phyloP scores from a whole-genome alignment of 2,888 invertebrate genomes.

The Watsonalla cultraria region DNA sequence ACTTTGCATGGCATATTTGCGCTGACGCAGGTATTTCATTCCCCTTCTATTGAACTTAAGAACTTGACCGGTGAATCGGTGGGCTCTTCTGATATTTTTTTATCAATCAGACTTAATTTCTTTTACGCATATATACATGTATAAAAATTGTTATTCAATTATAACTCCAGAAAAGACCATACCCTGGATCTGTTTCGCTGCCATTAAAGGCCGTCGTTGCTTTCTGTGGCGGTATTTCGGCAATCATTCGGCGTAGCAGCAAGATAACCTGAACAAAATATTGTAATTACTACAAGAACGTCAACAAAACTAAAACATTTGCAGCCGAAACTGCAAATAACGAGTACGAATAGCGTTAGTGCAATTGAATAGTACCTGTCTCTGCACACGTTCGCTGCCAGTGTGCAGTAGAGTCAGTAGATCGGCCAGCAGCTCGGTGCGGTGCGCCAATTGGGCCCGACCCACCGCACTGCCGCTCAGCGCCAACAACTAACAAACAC shows the following conservation, averaged over 20 bases:
- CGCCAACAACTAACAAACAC: conserved; percentile 81
- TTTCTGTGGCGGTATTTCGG: conserved; percentile 91
- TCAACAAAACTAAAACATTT: too few species aligned
- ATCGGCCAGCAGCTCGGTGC: conserved; percentile 90
- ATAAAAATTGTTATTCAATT: too few species aligned
- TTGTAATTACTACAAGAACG: too few species aligned
- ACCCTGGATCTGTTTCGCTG: conserved; percentile 33
- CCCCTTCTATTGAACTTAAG: too few species aligned
- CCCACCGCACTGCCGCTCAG: conserved; percentile 96
- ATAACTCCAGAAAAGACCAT: conserved; percentile 3
- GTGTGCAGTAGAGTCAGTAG: conserved; percentile 93
- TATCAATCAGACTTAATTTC: too few species aligned
- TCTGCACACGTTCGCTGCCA: conserved; percentile 95
- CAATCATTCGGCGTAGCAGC: conserved; percentile 90
- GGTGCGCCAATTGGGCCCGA: conserved; percentile 92
- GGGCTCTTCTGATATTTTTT: too few species aligned
- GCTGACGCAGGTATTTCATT: too few species aligned
- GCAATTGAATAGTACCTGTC: conserved; percentile 82
- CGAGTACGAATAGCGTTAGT: not conserved
- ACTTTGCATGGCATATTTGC: too few species aligned
- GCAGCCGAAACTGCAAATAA: too few species aligned
- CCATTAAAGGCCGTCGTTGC: conserved; percentile 86
- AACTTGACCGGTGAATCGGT: too few species aligned
- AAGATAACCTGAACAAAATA: conserved; percentile 84
- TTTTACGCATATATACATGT: too few species aligned